Evolutionary conservation across 2,797 vertebrate genomes (phyloP).

Genomic region (Cynodonichthys magdalenae): DNA sequence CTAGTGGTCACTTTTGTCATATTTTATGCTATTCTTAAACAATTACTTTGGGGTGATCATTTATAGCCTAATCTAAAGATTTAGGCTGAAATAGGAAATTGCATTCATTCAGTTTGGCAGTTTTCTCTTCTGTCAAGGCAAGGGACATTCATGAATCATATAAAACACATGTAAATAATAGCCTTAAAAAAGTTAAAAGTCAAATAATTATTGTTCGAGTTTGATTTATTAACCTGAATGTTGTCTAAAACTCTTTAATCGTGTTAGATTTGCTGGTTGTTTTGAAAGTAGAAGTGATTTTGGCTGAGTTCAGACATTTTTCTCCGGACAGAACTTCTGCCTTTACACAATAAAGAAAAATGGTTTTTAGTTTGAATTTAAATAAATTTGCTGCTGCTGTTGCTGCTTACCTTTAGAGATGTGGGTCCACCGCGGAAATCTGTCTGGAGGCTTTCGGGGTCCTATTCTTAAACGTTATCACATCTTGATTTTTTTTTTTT

Average conservation of each 20-base stretch:
- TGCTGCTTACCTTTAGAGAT: constrained; percentile 62
- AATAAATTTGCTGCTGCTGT: constrained; percentile 3
- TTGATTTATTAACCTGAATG: background rate
- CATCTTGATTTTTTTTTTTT: constrained; percentile 42
- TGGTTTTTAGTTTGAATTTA: background rate
- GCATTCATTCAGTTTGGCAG: constrained; percentile 13
- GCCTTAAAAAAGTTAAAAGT: background rate
- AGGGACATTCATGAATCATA: constrained; percentile 27
- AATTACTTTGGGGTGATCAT: background rate
- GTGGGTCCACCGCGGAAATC: constrained; percentile 46
- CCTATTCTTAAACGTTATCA: constrained; percentile 64
- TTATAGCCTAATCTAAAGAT: background rate
- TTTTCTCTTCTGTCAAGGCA: constrained; percentile 20
- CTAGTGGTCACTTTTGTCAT: background rate
- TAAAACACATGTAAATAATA: background rate
- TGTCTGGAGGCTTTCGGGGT: constrained; percentile 43
- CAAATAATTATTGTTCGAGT: background rate
- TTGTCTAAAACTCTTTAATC: background rate
- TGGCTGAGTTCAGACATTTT: background rate
- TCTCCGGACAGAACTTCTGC: background rate
- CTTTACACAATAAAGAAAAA: background rate
- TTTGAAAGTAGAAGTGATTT: background rate
- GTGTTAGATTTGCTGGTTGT: too few relatives aligned
- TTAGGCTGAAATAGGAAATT: background rate
- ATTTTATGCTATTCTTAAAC: background rate